A percentile compares a stretch with the other conserved stretches of the same genome.
Conservation (phyloP, 30 jellyfish, hydroid and myxozoan species). For the Cassiopea xamachana region DNA sequence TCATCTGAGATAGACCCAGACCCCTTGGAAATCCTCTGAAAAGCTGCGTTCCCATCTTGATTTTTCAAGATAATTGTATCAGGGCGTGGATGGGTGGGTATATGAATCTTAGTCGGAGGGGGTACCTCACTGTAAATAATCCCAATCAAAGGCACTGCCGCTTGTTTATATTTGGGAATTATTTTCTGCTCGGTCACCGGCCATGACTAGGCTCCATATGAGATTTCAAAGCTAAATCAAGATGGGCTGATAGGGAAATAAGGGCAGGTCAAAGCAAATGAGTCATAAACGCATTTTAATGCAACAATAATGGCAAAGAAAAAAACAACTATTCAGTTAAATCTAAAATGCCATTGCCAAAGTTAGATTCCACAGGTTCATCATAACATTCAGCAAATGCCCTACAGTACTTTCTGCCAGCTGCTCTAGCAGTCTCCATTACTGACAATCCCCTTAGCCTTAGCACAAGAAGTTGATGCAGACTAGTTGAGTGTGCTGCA, state of each 20-base stretch:
- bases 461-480: neutral
- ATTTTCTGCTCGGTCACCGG: constrained; percentile 28
- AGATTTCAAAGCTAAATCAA: constrained; percentile 28
- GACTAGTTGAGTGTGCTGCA: neutral
- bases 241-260: neutral
- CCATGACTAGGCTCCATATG: constrained; percentile 41
- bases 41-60: constrained; percentile 25
- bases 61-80: constrained; percentile 4
- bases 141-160: constrained; percentile 47
- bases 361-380: neutral
- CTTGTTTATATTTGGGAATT: constrained; percentile 32
- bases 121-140: too few relatives aligned
- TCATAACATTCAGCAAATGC: neutral
- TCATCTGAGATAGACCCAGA: constrained; percentile 56
- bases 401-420: neutral
- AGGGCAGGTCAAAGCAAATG: constrained; percentile 12
- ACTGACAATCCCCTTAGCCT: neutral
- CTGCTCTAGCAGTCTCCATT: neutral
- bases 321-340: constrained; percentile 15
- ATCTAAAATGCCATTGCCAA: neutral
- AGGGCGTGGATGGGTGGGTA: constrained; percentile 50
- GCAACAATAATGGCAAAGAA: neutral
- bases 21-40: constrained; percentile 30
- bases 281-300: neutral
- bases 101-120: constrained; percentile 4